Conservation (phyloP, 2,888 invertebrate species). For the Machimus atricapillus region DNA sequence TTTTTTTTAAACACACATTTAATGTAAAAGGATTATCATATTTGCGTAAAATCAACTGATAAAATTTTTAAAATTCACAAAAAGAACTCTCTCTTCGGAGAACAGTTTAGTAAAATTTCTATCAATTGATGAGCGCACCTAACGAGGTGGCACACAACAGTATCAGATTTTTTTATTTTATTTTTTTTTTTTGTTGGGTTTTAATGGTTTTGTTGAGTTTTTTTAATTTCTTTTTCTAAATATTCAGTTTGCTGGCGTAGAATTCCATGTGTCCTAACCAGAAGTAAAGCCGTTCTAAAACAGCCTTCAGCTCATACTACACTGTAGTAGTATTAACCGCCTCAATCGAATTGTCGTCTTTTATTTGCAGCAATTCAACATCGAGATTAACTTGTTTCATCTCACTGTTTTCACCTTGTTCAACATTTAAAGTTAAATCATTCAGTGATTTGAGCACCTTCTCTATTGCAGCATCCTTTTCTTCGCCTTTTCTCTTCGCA, state of each 20-base stretch:
- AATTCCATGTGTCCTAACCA: slow-evolving; percentile 58
- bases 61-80: slow-evolving; percentile 9
- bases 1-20: slow-evolving; percentile 32
- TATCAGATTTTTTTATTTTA: neutral
- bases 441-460: slow-evolving; percentile 59
- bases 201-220: neutral
- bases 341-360: slow-evolving; percentile 54
- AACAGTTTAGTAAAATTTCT: neutral
- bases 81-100: neutral
- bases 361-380: slow-evolving; percentile 47
- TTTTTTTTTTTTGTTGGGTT: neutral
- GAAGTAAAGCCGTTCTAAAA: slow-evolving; percentile 59
- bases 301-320: slow-evolving; percentile 60
- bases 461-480: slow-evolving; percentile 59
- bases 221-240: slow-evolving; percentile 43
- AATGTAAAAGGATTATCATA: slow-evolving; percentile 20
- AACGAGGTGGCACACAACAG: neutral
- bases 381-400: slow-evolving; percentile 48
- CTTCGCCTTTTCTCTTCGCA: slow-evolving; percentile 68
- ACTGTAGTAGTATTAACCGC: slow-evolving; percentile 61
- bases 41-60: slow-evolving; percentile 18
- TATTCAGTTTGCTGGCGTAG: slow-evolving; percentile 58
- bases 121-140: neutral
- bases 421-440: slow-evolving; percentile 55
- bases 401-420: slow-evolving; percentile 48